A percentile compares a stretch with the other conserved stretches of the same genome.
These are phyloP conservation scores for Eulacestoma nigropectus DNA, from an alignment of 2,113 vertebrate genomes.

Conservation along the genomic window DNA sequence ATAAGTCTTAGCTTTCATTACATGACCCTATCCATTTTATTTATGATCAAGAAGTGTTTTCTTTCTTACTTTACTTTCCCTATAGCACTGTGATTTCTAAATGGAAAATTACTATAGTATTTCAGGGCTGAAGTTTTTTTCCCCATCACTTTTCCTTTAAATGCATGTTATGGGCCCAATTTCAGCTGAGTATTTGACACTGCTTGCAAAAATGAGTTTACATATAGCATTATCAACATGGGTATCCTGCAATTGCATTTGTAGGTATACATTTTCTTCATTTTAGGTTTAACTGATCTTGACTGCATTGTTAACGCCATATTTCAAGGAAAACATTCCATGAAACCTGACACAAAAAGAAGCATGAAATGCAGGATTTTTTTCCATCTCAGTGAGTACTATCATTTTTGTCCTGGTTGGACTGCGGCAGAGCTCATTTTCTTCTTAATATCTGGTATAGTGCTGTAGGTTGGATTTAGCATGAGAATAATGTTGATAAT, in stretches of 20 bases:
- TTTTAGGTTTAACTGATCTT: not conserved
- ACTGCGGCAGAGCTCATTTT: not conserved
- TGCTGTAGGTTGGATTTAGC: not conserved
- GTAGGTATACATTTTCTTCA: not conserved
- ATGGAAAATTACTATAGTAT: not conserved
- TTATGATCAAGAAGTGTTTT: not conserved
- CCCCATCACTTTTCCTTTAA: not conserved
- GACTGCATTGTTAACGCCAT: not conserved
- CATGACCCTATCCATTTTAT: not conserved
- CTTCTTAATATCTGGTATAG: not conserved
- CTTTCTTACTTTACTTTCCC: not conserved
- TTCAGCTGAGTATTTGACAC: not conserved
- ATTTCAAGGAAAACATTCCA: not conserved
- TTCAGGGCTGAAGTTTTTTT: rapidly evolving
- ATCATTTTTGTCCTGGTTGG: not conserved
- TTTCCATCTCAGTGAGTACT: not conserved
- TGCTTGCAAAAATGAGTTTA: not conserved
- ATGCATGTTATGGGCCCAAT: not conserved
- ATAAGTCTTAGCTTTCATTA: not conserved
- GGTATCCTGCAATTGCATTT: not conserved
- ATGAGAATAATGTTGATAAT: not conserved
- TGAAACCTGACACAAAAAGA: not conserved
- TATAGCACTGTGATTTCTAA: not conserved
- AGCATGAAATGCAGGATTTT: not conserved
- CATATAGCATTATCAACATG: not conserved